Percentiles rank a stretch among this genome's conserved stretches.
phyloP scores from a whole-genome alignment of 2,797 vertebrate genomes.

The Helarctos malayanus region DNA sequence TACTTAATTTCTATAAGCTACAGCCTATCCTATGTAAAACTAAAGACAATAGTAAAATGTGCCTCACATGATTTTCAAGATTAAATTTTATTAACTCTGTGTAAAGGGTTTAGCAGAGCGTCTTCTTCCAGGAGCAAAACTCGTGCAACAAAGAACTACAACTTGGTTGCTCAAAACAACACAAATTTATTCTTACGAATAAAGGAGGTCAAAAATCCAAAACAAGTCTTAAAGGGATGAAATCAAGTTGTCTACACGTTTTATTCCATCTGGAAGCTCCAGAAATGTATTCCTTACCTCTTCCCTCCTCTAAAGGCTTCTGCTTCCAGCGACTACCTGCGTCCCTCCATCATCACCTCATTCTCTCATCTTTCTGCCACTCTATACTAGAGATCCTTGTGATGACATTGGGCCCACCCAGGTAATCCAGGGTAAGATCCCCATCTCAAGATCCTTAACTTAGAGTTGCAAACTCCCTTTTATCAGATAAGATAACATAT shows the following conservation, averaged over 20 bases:
- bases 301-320: background rate
- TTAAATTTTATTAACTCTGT: background rate
- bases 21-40: background rate
- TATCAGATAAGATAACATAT: background rate
- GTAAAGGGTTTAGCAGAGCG: background rate
- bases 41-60: background rate
- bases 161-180: background rate
- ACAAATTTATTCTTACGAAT: background rate
- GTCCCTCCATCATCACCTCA: background rate
- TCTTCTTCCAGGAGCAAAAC: background rate
- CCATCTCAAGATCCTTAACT: background rate
- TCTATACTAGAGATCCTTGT: background rate
- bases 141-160: background rate
- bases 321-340: rapidly evolving
- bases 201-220: background rate
- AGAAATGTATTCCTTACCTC: background rate
- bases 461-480: background rate
- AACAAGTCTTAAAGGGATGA: background rate
- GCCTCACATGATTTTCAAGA: background rate
- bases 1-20: background rate
- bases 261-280: background rate
- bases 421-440: background rate
- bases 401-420: background rate
- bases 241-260: background rate
- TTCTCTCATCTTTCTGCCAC: background rate